Conservation (phyloP, 2,113 vertebrate species). For the Sapajus apella region DNA sequence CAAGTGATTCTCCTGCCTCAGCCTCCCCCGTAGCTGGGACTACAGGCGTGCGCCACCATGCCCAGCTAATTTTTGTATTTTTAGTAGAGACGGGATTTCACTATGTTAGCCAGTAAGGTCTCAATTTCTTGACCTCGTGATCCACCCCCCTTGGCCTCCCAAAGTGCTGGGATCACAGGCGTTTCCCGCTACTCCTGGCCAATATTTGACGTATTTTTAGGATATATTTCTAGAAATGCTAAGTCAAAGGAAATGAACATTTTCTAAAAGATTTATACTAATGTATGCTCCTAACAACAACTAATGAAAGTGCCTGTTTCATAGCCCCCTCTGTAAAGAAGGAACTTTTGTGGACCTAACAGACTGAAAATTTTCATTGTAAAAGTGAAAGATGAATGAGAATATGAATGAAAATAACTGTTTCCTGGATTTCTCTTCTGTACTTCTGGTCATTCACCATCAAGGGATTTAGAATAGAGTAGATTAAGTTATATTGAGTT, state of each 20-base stretch:
- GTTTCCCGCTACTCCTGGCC: too few relatives aligned
- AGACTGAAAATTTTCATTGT: not conserved
- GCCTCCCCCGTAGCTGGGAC: too few relatives aligned
- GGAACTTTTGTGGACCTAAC: not conserved
- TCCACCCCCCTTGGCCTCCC: too few relatives aligned
- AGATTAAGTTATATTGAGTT: not conserved
- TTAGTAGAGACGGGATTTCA: too few relatives aligned
- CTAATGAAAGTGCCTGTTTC: not conserved
- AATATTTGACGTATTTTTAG: not conserved
- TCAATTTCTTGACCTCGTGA: too few relatives aligned
- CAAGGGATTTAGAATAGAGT: not conserved
- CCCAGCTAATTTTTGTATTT: too few relatives aligned
- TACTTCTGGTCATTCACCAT: not conserved
- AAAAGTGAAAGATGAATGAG: not conserved
- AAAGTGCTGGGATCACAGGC: too few relatives aligned
- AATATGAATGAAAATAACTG: not conserved
- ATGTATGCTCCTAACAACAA: not conserved
- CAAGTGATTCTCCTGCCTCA: too few relatives aligned
- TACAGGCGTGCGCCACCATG: too few relatives aligned
- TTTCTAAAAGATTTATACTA: not conserved
- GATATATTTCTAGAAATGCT: not conserved
- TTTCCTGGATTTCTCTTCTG: not conserved
- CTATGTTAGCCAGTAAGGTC: too few relatives aligned
- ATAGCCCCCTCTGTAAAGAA: not conserved
- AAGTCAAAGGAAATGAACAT: constrained; percentile 18